These are phyloP conservation scores for Carassius carassius DNA, from an alignment of 2,113 vertebrate species.

Conservation along the genomic window DNA sequence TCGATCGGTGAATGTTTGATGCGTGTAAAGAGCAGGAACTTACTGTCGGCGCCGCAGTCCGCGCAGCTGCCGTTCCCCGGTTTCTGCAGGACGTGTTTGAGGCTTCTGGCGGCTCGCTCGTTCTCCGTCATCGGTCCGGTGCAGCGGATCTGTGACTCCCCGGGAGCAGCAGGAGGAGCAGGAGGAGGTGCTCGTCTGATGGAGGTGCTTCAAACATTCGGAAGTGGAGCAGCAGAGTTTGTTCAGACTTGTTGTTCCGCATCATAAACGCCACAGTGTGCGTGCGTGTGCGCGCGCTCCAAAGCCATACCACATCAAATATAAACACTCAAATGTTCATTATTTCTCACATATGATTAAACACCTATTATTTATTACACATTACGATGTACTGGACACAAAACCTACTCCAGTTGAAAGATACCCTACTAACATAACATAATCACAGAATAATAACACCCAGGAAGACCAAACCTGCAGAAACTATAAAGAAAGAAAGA, in stretches of 20 bases:
- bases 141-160: constrained; percentile 7
- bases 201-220: constrained; percentile 54
- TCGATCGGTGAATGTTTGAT: too few species aligned
- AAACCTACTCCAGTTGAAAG: too few species aligned
- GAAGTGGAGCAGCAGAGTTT: constrained; percentile 64
- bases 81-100: constrained; percentile 79
- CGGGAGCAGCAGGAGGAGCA: background rate
- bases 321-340: background rate
- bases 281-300: background rate
- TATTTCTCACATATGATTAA: too few species aligned
- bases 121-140: constrained; percentile 71
- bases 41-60: constrained; percentile 88
- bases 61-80: constrained; percentile 84
- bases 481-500: too few species aligned
- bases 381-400: background rate
- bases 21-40: background rate
- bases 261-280: constrained; percentile 30
- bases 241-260: constrained; percentile 69
- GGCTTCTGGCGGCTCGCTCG: constrained; percentile 75
- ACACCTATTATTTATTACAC: background rate
- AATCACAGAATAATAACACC: too few species aligned
- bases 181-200: background rate
- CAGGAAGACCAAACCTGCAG: too few species aligned
- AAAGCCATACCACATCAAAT: background rate
- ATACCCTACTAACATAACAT: background rate